Percentiles rank a stretch among this genome's conserved stretches.
phyloP scores from a whole-genome alignment of 2,888 invertebrate species.

The Cataglyphis rosenhaueri region DNA sequence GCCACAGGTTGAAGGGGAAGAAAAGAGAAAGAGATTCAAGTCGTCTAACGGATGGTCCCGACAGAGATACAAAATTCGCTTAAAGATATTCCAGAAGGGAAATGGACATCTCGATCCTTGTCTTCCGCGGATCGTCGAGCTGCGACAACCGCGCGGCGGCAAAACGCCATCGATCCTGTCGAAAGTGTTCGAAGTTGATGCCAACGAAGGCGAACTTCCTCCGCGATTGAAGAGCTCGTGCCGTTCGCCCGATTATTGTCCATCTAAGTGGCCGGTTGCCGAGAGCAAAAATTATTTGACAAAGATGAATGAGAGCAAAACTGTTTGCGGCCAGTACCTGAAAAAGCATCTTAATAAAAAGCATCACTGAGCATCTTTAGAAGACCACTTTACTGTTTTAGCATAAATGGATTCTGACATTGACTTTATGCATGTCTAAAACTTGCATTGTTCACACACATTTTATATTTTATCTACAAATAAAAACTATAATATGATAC shows the following conservation, averaged over 20 bases:
- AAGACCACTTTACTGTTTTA: not conserved
- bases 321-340: not conserved
- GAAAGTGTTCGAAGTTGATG: not conserved
- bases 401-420: not conserved
- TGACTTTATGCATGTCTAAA: not conserved
- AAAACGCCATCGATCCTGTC: not conserved
- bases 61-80: conserved; percentile 69
- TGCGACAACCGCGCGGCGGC: not conserved
- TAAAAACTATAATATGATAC: not conserved
- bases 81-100: conserved; percentile 64
- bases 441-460: not conserved
- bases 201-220: not conserved
- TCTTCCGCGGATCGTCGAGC: conserved; percentile 55
- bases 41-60: conserved; percentile 66
- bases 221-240: conserved; percentile 15
- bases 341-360: not conserved
- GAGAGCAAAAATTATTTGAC: conserved; percentile 55
- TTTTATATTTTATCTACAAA: not conserved
- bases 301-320: conserved; percentile 64
- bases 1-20: not conserved
- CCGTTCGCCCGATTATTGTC: not conserved
- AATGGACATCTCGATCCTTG: conserved; percentile 61
- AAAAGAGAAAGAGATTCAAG: not conserved
- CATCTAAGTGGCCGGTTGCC: not conserved
- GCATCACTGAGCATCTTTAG: not conserved